Evolutionary conservation across 2,888 invertebrate species (phyloP), one percentile per base, ranked within the genome.

Genomic region (Drosophila peninsularis): DNA sequence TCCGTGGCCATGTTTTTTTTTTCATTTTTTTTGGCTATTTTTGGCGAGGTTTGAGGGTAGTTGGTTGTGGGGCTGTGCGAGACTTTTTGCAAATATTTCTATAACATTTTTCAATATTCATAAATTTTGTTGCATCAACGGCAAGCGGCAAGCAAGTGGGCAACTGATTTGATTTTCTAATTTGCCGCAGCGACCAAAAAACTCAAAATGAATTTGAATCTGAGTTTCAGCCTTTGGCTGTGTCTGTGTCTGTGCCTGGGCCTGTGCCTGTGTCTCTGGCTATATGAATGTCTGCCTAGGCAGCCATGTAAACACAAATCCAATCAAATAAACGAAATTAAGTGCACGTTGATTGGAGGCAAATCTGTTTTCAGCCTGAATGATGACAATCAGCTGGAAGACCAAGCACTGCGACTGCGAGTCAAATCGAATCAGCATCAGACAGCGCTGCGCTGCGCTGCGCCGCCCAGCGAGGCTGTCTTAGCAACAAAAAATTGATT

Each of bases 271-370:
- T 47, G 42, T 42, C 53, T 37, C 7, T 39, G 39, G 39, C 27
- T 62, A 42, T 66, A 58, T 55, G 53, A 52, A 49, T 63, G 65
- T 66, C 53, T 62, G 62, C 57, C 67, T 79, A 71, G 84, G 73
- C 89, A 84, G 84, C 75, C 85, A 85, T 85, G 89, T 89, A 89
- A 85, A 89, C 89, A 85, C 85, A 85, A 85, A 85, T 85, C 85
- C 89, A 85, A 85, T 85, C 85, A 85, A 85, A 85, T 85, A 85
- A 85, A 85, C 89, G 88, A 85, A 85, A 85, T 85, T 85, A 85
- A 85, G 85, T 89, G 89, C 84, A 89, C 89, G 85, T 87, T 85
- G 85, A 85, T 85, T 85, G 89, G 74, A 89, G 89, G 88, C 89
- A 89, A 85, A 85, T 85, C 85, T 85, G 89, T 85, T 89, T 74